phyloP scores from a whole-genome alignment of 2,113 vertebrate species.

The Rhineura floridana region DNA sequence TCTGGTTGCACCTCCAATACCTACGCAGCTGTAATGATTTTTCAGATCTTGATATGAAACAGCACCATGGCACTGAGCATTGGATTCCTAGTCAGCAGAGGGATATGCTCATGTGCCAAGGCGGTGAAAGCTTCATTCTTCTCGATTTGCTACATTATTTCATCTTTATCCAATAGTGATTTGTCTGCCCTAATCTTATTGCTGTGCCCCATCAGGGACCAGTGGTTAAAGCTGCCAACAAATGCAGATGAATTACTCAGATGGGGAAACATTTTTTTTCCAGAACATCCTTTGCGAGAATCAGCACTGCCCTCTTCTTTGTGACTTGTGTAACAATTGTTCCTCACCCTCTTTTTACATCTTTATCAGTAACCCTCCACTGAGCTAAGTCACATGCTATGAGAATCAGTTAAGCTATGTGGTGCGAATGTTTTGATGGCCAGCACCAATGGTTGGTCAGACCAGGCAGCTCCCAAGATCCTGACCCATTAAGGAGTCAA shows the following conservation, averaged over 20 bases:
- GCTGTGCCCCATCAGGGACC: background rate
- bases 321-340: background rate
- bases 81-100: constrained; percentile 39
- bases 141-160: constrained; percentile 32
- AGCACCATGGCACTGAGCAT: constrained; percentile 54
- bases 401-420: background rate
- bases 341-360: background rate
- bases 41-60: constrained; percentile 69
- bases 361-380: background rate
- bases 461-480: background rate
- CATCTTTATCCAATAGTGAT: constrained; percentile 43
- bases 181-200: constrained; percentile 18
- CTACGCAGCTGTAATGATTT: constrained; percentile 67
- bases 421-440: background rate
- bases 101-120: constrained; percentile 41
- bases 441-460: background rate
- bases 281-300: background rate
- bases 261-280: background rate
- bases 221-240: background rate
- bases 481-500: background rate
- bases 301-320: background rate
- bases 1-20: constrained; percentile 68
- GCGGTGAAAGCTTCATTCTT: constrained; percentile 28
- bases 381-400: background rate
- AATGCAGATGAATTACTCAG: constrained; percentile 3